Percentiles rank a stretch among this genome's conserved stretches.
These are phyloP conservation scores for Chamaetylas fuelleborni DNA, from an alignment of 2,113 vertebrate genomes.

Conservation along the genomic window DNA sequence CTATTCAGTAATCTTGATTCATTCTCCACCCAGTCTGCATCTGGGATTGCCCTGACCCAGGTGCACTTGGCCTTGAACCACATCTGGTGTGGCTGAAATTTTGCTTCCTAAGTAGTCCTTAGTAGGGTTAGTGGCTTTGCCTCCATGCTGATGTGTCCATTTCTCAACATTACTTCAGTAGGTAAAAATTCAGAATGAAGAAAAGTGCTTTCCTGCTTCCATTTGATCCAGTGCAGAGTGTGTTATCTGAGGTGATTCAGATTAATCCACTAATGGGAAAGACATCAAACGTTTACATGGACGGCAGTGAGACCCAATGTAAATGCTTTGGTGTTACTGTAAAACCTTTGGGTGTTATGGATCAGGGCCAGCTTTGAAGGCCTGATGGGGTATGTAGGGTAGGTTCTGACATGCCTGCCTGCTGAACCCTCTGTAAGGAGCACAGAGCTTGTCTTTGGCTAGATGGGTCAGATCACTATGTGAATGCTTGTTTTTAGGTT, in stretches of 20 bases:
- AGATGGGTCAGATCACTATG: not conserved
- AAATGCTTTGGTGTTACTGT: not conserved
- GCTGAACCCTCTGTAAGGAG: not conserved
- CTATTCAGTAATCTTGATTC: not conserved
- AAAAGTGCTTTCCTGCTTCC: not conserved
- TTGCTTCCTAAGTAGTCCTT: not conserved
- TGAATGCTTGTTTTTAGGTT: not conserved
- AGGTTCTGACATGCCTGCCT: not conserved
- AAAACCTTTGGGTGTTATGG: not conserved
- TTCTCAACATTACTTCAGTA: not conserved
- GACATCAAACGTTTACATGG: not conserved
- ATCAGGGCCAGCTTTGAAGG: not conserved
- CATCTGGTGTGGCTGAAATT: not conserved
- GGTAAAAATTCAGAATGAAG: not conserved
- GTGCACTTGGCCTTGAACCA: not conserved
- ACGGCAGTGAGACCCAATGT: not conserved
- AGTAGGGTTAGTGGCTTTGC: not conserved
- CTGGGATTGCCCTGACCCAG: not conserved
- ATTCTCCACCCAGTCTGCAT: not conserved
- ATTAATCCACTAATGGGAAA: not conserved
- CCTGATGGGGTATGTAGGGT: too few species aligned
- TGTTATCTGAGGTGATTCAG: not conserved
- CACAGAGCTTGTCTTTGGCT: not conserved
- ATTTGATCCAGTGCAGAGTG: not conserved
- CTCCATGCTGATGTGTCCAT: accelerated